phyloP scores from a whole-genome alignment of 2,113 vertebrate genomes.

The Campylorhamphus procurvoides region DNA sequence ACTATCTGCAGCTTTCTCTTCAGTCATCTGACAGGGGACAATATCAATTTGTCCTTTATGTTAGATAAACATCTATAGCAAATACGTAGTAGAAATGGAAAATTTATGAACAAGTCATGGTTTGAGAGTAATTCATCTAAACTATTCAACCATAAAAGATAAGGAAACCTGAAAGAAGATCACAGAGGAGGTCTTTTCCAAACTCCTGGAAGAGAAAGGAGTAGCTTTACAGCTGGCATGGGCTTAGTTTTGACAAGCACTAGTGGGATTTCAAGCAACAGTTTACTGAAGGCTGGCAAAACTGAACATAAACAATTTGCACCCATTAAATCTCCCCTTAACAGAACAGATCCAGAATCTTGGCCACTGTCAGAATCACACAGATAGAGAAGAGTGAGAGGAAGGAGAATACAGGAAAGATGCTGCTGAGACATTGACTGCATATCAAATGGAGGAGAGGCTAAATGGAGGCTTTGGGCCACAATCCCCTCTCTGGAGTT shows the following conservation, averaged over 20 bases:
- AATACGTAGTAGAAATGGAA: not conserved
- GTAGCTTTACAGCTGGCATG: not conserved
- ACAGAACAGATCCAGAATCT: not conserved
- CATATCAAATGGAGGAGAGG: not conserved
- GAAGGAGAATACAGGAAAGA: not conserved
- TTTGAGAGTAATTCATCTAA: not conserved
- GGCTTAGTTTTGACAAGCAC: not conserved
- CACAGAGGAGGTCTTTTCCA: not conserved
- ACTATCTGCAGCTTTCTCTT: not conserved
- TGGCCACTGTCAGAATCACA: not conserved
- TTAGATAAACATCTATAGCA: not conserved
- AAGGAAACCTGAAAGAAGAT: not conserved
- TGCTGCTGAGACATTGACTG: not conserved
- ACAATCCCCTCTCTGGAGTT: not conserved
- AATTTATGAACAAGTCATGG: not conserved
- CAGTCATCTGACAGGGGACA: not conserved
- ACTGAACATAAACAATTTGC: not conserved
- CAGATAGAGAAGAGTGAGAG: accelerated
- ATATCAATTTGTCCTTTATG: not conserved
- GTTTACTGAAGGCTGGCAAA: not conserved
- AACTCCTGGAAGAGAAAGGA: not conserved
- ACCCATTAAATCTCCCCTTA: not conserved
- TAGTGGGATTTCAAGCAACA: not conserved
- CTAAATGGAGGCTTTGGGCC: not conserved
- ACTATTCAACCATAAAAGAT: not conserved